Evolutionary conservation across 2,888 invertebrate species (phyloP).

Genomic region (Ethmia dodecea): DNA sequence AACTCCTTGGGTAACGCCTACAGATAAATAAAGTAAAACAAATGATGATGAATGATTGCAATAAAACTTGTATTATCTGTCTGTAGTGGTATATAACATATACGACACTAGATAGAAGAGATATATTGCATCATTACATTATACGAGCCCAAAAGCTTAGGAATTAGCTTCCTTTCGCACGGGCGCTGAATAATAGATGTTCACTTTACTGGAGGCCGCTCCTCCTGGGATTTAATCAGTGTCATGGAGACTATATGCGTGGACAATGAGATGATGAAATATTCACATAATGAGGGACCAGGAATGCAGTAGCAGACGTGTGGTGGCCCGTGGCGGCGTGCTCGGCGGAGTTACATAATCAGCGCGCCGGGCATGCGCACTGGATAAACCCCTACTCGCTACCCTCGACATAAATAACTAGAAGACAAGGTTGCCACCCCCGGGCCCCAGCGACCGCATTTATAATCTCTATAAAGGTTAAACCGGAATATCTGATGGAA

Average conservation of each 20-base stretch:
- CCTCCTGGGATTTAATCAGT: slow-evolving; percentile 28
- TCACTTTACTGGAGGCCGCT: slow-evolving; percentile 9
- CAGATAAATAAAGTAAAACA: too few species aligned
- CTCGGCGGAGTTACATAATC: slow-evolving; percentile 63
- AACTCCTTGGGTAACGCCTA: too few species aligned
- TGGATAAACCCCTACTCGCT: slow-evolving; percentile 48
- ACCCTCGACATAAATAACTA: slow-evolving; percentile 75
- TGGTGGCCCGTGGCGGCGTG: slow-evolving; percentile 39
- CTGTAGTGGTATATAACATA: too few species aligned
- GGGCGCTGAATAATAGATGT: slow-evolving; percentile 17
- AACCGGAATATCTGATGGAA: slow-evolving; percentile 65
- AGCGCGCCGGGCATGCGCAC: slow-evolving; percentile 60
- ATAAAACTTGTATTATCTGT: too few species aligned
- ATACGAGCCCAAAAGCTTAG: slow-evolving; percentile 19
- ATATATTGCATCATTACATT: slow-evolving; percentile 28
- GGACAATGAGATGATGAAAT: slow-evolving; percentile 37
- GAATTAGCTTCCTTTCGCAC: slow-evolving; percentile 20
- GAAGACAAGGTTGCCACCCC: slow-evolving; percentile 74
- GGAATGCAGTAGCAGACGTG: slow-evolving; percentile 28
- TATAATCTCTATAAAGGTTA: slow-evolving; percentile 74
- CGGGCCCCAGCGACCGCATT: slow-evolving; percentile 66
- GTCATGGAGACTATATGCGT: slow-evolving; percentile 26
- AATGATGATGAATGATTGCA: too few species aligned
- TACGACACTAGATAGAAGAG: too few species aligned
- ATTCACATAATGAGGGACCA: slow-evolving; percentile 38